Percentiles rank a stretch among this genome's conserved stretches.
Conservation (phyloP, 2,113 vertebrate species). For the Emberiza fucata region DNA sequence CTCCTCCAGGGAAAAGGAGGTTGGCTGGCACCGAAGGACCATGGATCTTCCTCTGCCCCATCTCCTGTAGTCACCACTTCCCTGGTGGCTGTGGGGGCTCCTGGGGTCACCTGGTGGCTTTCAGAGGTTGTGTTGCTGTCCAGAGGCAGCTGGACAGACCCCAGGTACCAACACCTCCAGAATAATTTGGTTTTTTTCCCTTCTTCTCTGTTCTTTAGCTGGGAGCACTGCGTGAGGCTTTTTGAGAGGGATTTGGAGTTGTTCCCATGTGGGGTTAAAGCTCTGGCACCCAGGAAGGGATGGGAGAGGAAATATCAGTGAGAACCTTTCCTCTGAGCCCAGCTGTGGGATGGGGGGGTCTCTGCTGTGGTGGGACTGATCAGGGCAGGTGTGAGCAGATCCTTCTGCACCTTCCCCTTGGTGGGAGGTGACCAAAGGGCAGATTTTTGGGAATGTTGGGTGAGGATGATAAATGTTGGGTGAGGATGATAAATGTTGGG, state of each 20-base stretch:
- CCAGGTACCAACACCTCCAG: background rate
- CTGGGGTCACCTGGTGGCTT: background rate
- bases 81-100: background rate
- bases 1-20: background rate
- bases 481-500: no score
- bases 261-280: background rate
- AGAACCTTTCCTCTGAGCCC: no score
- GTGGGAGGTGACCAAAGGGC: no score
- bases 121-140: background rate
- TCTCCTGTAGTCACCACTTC: background rate
- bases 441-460: no score
- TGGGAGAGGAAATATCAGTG: background rate
- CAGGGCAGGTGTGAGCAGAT: no score
- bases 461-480: no score
- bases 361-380: no score
- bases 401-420: no score
- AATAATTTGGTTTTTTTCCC: background rate
- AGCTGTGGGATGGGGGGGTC: no score
- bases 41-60: background rate
- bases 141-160: background rate
- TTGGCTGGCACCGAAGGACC: background rate
- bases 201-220: background rate
- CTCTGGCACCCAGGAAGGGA: background rate
- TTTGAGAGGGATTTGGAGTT: background rate
- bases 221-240: background rate